Base-by-base conservation (phyloP, 1,140 invertebrate genomes). In the Cryptotermes secundus region DNA sequence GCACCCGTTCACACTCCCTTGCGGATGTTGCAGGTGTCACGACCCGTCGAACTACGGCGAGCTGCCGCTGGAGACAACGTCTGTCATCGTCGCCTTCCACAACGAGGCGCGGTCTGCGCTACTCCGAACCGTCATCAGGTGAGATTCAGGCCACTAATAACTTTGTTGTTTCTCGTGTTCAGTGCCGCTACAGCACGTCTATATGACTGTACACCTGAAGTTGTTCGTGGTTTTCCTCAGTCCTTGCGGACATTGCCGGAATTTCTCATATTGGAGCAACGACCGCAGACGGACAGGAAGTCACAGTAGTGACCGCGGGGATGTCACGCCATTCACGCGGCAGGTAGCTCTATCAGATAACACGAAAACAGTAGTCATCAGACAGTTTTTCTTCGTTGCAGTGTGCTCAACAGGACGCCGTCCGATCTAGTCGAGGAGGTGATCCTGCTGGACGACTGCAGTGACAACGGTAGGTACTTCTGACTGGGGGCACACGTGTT, bases 401-500 rank as follows among this genome's bases (percentile, higher is more conserved):
- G 97, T 88, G 97, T 99, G 2, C 91, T 99, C 26, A 97, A 99
- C 89, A 92, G 98, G 88, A 98, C 97, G 90, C 98, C 98, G 0
- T 94, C 96, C 88, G 94, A 98, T 90, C 92, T 99, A 22, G 95
- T 99, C 86, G 96, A 98, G 87, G 98, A 99, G 92, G 97, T 99
- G 84, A 98, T 99, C 87, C 91, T 99, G 24, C 98, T 99, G 7
- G 98, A 99, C 89, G 98, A 99, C 91, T 98, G 96, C 89, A 99
- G 98, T 88, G 96, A 97, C 90, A 95, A 97, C 90, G 93, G 96
- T 97, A 93, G 95, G 96, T 49, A 19, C 9, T 42, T 42, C 16
- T 42, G 9, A 42, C 38, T 3, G 9, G 38, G 38, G 9, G 38
- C 16, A 10, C 6, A 42, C 9, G 38, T 9, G 38, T 42, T 42